Percentiles rank a stretch among this genome's conserved stretches.
phyloP scores from a whole-genome alignment of 2,888 invertebrate species.

The Horisme vitalbata region DNA sequence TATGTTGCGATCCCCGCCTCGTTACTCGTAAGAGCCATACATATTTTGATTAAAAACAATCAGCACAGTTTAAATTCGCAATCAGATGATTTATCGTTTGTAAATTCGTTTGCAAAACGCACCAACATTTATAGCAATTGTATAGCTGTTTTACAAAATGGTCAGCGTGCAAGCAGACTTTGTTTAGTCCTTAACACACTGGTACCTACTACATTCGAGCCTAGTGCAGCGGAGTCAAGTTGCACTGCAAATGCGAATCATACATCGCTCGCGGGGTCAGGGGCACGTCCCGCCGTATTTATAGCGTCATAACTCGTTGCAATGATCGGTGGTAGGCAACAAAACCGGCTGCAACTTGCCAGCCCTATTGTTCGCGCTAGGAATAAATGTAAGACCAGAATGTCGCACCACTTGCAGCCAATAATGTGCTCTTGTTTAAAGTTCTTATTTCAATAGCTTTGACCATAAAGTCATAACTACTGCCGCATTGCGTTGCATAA shows the following conservation, averaged over 20 bases:
- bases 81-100: conserved; percentile 36
- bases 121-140: conserved; percentile 34
- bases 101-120: conserved; percentile 35
- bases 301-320: conserved; percentile 76
- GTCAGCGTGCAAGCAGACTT: conserved; percentile 25
- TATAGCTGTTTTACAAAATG: conserved; percentile 31
- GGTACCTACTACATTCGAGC: conserved; percentile 23
- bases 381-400: conserved; percentile 70
- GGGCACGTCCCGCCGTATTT: conserved; percentile 76
- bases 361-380: conserved; percentile 72
- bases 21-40: too few relatives aligned
- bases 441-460: conserved; percentile 50
- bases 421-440: conserved; percentile 64
- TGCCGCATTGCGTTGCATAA: conserved; percentile 57
- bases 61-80: conserved; percentile 25
- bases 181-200: conserved; percentile 23
- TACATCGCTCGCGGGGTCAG: conserved; percentile 60
- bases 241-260: conserved; percentile 29
- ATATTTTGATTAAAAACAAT: not conserved
- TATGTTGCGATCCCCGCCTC: too few relatives aligned
- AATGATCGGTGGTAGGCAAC: conserved; percentile 68
- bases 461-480: conserved; percentile 51
- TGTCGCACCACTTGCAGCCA: conserved; percentile 37
- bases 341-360: conserved; percentile 60
- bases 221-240: conserved; percentile 27